Evolutionary conservation across 2,888 invertebrate species (phyloP).

Genomic region (Iselma pallidipennis): DNA sequence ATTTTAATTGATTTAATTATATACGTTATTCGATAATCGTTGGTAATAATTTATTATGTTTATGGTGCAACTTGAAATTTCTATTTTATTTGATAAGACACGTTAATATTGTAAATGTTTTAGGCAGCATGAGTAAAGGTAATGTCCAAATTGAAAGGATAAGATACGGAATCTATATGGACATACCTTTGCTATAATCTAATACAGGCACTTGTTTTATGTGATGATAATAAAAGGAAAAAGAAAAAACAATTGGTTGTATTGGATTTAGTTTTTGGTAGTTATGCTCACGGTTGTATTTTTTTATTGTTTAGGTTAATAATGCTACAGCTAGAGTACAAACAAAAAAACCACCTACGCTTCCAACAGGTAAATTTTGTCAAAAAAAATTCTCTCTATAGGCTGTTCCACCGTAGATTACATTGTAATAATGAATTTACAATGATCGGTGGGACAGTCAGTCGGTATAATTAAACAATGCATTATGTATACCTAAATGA

Average conservation of each 20-base stretch:
- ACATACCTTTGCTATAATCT: conserved; percentile 30
- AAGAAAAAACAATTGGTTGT: conserved; percentile 41
- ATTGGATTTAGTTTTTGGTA: conserved; percentile 37
- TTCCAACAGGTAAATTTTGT: conserved; percentile 81
- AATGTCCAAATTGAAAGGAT: neutral
- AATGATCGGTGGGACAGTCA: neutral
- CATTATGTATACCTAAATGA: too few relatives aligned
- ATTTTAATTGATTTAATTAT: neutral
- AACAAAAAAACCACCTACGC: conserved; percentile 94
- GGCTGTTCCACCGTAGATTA: neutral
- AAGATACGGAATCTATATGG: conserved; percentile 1
- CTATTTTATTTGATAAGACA: neutral
- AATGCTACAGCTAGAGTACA: conserved; percentile 99
- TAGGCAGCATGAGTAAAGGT: conserved; percentile 8
- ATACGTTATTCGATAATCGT: neutral
- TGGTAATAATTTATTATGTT: too few relatives aligned
- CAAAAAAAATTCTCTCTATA: too few relatives aligned
- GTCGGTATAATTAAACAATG: too few relatives aligned
- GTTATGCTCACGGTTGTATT: conserved; percentile 28
- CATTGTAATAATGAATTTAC: too few relatives aligned
- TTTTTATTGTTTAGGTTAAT: conserved; percentile 79
- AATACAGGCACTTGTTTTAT: conserved; percentile 42
- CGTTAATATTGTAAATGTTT: conserved; percentile 4
- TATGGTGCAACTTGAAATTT: neutral
- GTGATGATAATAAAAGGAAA: neutral